Evolutionary conservation across 92 coral and sea anemone genomes (phyloP).

Genomic region (Galaxea fascicularis): DNA sequence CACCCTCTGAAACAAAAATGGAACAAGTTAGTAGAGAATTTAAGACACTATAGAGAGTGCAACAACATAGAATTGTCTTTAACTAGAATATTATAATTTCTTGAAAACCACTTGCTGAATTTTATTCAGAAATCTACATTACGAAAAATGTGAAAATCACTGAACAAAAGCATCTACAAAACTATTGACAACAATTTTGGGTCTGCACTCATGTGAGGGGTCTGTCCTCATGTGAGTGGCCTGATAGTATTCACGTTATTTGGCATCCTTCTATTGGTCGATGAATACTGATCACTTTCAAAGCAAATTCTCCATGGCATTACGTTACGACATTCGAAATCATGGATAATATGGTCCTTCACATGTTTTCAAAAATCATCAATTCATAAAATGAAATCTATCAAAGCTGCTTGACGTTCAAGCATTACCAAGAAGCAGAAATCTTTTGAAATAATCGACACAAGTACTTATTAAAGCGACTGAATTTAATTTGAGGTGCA

Average conservation of each 20-base stretch:
- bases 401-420: neutral
- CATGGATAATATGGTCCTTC: neutral
- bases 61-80: no score
- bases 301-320: neutral
- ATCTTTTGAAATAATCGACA: neutral
- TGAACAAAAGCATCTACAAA: neutral
- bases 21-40: no score
- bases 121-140: no score
- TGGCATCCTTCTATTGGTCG: slow-evolving; percentile 49
- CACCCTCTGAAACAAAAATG: slow-evolving; percentile 81
- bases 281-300: neutral
- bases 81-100: no score
- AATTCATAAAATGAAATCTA: neutral
- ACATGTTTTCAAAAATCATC: neutral
- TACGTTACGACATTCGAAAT: slow-evolving; percentile 14
- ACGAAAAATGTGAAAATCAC: neutral
- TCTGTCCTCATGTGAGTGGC: no score
- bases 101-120: no score
- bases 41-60: no score
- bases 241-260: neutral
- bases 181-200: neutral
- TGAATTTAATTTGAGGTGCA: no score
- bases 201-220: neutral
- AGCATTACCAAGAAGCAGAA: neutral
- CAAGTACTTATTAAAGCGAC: neutral